Percentiles rank a stretch among this genome's conserved stretches.
Conservation (phyloP, 2,888 invertebrate species). For the Caenorhabditis plicata region DNA sequence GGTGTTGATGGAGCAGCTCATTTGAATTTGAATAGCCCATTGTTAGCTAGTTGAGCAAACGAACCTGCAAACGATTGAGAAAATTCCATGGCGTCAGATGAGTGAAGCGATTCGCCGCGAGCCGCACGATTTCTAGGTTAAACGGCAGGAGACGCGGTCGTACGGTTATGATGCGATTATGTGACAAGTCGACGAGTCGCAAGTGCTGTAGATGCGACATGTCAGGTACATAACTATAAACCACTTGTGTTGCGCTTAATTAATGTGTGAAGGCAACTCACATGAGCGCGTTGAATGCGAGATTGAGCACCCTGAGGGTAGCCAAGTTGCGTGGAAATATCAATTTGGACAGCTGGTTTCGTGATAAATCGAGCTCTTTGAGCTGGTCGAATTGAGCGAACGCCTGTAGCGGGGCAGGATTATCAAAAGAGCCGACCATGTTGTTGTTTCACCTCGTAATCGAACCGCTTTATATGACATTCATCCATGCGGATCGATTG, state of each 20-base stretch:
- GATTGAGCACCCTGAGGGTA: slow-evolving; percentile 24
- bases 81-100: slow-evolving; percentile 38
- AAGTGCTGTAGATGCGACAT: slow-evolving; percentile 35
- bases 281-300: slow-evolving; percentile 27
- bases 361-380: slow-evolving; percentile 26
- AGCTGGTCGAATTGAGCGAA: slow-evolving; percentile 25
- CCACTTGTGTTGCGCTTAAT: neutral
- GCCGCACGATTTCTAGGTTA: slow-evolving; percentile 33
- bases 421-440: neutral
- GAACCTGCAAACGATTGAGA: slow-evolving; percentile 35
- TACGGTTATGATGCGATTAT: slow-evolving; percentile 30
- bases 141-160: slow-evolving; percentile 36
- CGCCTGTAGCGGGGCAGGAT: slow-evolving; percentile 2
- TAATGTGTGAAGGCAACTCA: slow-evolving; percentile 8
- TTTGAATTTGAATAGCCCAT: no score
- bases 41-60: neutral
- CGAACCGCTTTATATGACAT: slow-evolving; percentile 30
- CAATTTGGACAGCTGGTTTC: slow-evolving; percentile 17
- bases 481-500: slow-evolving; percentile 33
- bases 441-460: slow-evolving; percentile 32
- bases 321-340: slow-evolving; percentile 26
- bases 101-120: slow-evolving; percentile 31
- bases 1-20: no score
- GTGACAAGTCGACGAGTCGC: slow-evolving; percentile 34
- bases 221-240: slow-evolving; percentile 39